Base-by-base conservation (phyloP, 2,888 invertebrate species). In the Tenthredo scrophulariae region DNA sequence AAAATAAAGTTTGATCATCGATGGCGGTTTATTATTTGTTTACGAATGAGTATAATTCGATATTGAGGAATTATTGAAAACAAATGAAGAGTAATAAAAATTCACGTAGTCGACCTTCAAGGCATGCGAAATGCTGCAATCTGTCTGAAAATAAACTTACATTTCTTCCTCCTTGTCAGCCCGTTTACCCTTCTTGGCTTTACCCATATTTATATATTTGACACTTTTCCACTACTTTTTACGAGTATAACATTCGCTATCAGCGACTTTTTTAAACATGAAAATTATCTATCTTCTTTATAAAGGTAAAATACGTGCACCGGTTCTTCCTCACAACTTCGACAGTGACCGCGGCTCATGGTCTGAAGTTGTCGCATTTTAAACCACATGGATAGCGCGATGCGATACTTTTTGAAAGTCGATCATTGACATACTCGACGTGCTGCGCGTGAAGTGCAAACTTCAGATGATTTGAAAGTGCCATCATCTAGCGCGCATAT, bases 181-280 rank as follows among this genome's bases (percentile, higher is more conserved):
- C 95, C 97, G 97, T 94, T 97, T 97, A 93, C 96, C 96, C 94
- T 97, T 97, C 95, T 97, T 97, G 93, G 96, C 95, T 94, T 97
- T 97, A 92, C 96, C 97, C 97, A 97, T 97, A 85, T 85, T 86
- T 79, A 54, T 33, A 6, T 75, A 50, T 84, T 70, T 33, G 22
- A 13, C 72, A 40, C 26, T 74, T 70, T 86, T 85, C 88, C 85
- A 87, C 72, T 86, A 86, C 86, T 89, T 86, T 88, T 89, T 88
- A 67, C 86, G 86, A 26, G 65, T 88, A 58, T 46, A 22, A 86
- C 85, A 84, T 87, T 80, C 84, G 46, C 74, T 67, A 85, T 29
- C 65, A 46, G 77, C 72, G 67, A 87, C 86, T 86, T 84, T 88
- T 84, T 87, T 85, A 87, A 87, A 88, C 89, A 89, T 88, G 87